Evolutionary conservation across 2,113 vertebrate genomes (phyloP), one percentile per base, ranked within the genome.

Genomic region (Cyphomyrus discorhynchus): DNA sequence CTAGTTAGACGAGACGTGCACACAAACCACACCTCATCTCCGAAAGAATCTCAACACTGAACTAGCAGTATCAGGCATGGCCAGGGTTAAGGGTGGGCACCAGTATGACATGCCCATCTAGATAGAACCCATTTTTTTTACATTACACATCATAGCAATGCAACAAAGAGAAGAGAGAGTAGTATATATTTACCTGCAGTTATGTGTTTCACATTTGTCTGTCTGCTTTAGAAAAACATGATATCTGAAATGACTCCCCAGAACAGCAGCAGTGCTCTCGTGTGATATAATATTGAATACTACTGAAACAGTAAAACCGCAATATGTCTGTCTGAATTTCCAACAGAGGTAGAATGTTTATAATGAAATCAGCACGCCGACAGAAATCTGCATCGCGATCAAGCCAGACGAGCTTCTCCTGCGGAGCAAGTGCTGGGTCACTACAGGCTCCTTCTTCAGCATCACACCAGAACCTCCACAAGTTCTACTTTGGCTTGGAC

Each of bases 381-480:
- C 80, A 42, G 35, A 24, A 24, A 49, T 4, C 13, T 52, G 58
- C 58, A 77, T 47, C 45, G 66, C 42, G 35, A 39, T 39, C 47
- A 90, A 86, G 19, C 42, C 52, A 49, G 27, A 10, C 39, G 7
- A 84, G 50, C 77, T 56, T 45, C 13, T 70, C 84, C 42, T 89
- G 47, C 39, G 42, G 62, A 74, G n/a, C 45, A 85, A 9, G 31
- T 53, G 77, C 50, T 83, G 74, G 35, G 5, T 58, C 39, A 13
- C n/a, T 45, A 17, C 56, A 88, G 17, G 17, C 46, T 50, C 49
- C 24, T 15, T 86, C 49, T 86, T 24, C 49, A 90, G 46, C 91
- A 93, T 88, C 86, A 21, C 70, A 74, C 13, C 27, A 62, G 42
- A 47, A 56, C 42, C n/a, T 35, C 24, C 13, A 21, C 58, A 49